A percentile compares a stretch with the other conserved stretches of the same genome.
These are phyloP conservation scores for Puffinus mauretanicus DNA, from an alignment of 2,113 vertebrate species.

Conservation along the genomic window DNA sequence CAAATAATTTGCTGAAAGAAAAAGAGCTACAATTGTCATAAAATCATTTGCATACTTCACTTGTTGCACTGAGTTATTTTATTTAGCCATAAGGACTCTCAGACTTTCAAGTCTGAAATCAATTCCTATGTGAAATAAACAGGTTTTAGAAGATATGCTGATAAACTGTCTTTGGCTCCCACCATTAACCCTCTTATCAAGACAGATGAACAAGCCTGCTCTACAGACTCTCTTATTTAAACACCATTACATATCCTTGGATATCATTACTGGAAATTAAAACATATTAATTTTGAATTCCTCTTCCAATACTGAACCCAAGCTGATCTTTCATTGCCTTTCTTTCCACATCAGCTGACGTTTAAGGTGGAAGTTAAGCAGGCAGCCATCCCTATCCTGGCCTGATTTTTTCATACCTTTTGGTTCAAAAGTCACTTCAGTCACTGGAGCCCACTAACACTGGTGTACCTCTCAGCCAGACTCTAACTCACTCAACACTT, in stretches of 20 bases:
- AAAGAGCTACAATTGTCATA: constrained; percentile 16
- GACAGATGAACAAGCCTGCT: background rate
- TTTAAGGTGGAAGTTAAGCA: background rate
- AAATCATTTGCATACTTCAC: background rate
- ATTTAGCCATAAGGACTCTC: background rate
- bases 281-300: background rate
- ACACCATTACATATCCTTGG: background rate
- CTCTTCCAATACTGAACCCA: background rate
- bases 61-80: background rate
- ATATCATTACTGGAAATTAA: background rate
- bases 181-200: constrained; percentile 6
- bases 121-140: background rate
- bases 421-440: background rate
- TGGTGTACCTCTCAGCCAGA: background rate
- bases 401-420: background rate
- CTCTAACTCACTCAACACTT: background rate
- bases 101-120: constrained; percentile 3
- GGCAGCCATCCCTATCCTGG: background rate
- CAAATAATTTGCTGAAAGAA: constrained; percentile 7
- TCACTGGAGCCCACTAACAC: background rate
- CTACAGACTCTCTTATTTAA: background rate
- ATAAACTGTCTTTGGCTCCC: constrained; percentile 13
- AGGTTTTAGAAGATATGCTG: background rate
- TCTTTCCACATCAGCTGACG: background rate
- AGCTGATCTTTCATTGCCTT: background rate